phyloP scores from a whole-genome alignment of 2,888 invertebrate genomes.

The Pterobdella sp. region DNA sequence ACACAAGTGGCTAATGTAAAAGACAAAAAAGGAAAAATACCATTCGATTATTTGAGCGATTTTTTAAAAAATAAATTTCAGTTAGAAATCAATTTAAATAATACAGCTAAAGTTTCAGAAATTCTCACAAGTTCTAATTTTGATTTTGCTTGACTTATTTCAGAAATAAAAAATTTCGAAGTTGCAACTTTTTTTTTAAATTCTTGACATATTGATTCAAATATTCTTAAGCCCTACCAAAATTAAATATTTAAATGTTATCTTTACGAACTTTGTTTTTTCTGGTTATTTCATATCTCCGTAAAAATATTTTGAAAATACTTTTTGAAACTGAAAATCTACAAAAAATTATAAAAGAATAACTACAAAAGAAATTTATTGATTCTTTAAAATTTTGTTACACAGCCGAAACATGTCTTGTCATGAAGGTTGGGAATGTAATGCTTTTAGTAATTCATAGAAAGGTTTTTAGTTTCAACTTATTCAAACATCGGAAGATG shows the following conservation, averaged over 20 bases:
- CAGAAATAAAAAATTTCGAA: too few relatives aligned
- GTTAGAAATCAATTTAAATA: too few relatives aligned
- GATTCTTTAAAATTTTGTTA: not conserved
- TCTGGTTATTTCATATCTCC: not conserved
- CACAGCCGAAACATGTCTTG: slow-evolving; percentile 1
- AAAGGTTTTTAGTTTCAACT: too few relatives aligned
- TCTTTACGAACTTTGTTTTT: not conserved
- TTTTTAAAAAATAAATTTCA: not conserved
- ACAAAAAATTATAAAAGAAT: not conserved
- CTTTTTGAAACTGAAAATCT: not conserved
- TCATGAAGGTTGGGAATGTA: not conserved
- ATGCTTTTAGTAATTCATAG: too few relatives aligned
- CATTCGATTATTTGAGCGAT: not conserved
- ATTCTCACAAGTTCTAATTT: too few relatives aligned
- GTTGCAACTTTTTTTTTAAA: too few relatives aligned
- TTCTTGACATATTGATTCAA: too few relatives aligned
- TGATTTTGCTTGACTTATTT: too few relatives aligned
- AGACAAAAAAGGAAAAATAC: slow-evolving; percentile 1
- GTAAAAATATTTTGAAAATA: not conserved
- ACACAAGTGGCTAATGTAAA: not conserved
- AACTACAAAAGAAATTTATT: not conserved
- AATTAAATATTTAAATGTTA: not conserved
- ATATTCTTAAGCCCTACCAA: not conserved
- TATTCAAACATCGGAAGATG: too few relatives aligned
- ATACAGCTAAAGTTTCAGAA: too few relatives aligned